Evolutionary conservation across 64 coral and sea anemone species (phyloP), one percentile per base, ranked within the genome.

Genomic region (Catalaphyllia jardinei): DNA sequence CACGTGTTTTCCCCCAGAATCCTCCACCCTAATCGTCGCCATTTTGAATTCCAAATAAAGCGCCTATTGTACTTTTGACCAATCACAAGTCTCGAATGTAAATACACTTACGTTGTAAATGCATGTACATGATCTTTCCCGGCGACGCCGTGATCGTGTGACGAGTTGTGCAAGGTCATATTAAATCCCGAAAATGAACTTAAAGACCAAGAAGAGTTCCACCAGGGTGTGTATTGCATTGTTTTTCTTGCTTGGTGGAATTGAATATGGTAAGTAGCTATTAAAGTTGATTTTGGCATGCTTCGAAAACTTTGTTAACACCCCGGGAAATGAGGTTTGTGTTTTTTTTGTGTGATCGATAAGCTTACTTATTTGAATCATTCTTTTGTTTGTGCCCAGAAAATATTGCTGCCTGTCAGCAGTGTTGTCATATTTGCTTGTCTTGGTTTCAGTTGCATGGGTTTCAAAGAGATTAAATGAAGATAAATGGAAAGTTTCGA

Each of bases 1-100:
- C 95, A 96, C 95, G 95, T 96, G 95, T 90, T 90, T 96, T 96
- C 76, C 87, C n/a, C 92, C 95, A 92, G 91, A 96, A 93, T 96
- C 95, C 92, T 93, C 95, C 95, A 89, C 95, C 95, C 94, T 83
- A 89, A 67, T 60, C 55, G 24, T 73, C 65, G 35, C 55, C 75
- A 39, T 78, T 54, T 89, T 86, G 65, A 93, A 87, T 61, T 83
- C 83, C 78, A 89, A 89, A 93, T 89, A 77, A 35, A 88, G 86
- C 33, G 5, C 7, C 59, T 14, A 77, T 93, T 93, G 91, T 96
- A 27, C 65, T 88, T 18, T 78, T 83, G 78, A 67, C 95, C 91
- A 87, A 87, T 90, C 29, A 63, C 7, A 75, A 54, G 59, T 0
- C 18, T 31, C 30, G 22, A 2, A 71, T 22, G 19, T 9, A 77